Evolutionary conservation across 23 tunicate genomes (phyloP).

Genomic region (Ascidia mentula): DNA sequence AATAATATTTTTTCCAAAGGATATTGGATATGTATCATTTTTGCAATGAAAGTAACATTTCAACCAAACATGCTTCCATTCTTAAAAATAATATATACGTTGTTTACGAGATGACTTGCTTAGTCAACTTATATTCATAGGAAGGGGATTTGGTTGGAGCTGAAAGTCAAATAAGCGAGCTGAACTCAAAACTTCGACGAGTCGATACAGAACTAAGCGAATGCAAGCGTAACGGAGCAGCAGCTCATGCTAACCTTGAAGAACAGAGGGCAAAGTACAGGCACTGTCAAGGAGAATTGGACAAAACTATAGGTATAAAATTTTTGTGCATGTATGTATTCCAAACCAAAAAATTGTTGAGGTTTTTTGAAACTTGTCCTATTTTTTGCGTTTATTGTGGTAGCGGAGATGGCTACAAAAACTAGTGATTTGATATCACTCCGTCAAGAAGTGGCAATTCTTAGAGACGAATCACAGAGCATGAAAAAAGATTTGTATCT

Average conservation of each 20-base stretch:
- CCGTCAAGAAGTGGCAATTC: slow-evolving; percentile 45
- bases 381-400: not conserved
- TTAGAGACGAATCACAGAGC: slow-evolving; percentile 52
- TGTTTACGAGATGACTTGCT: not conserved
- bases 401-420: slow-evolving; percentile 69
- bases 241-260: slow-evolving; percentile 33
- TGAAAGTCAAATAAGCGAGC: slow-evolving; percentile 50
- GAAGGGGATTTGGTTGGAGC: slow-evolving; percentile 56
- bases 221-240: slow-evolving; percentile 14
- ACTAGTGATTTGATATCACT: slow-evolving; percentile 45
- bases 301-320: slow-evolving; percentile 13
- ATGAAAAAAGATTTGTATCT: slow-evolving; percentile 41
- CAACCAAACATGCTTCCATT: too few species aligned
- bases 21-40: too few species aligned
- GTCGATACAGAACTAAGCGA: slow-evolving; percentile 61
- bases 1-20: too few species aligned
- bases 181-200: slow-evolving; percentile 44
- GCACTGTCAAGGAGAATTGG: slow-evolving; percentile 55
- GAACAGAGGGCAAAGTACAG: slow-evolving; percentile 42
- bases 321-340: not conserved
- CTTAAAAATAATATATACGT: not conserved
- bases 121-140: not conserved
- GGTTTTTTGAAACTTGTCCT: not conserved
- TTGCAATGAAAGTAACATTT: too few species aligned
- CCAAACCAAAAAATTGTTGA: not conserved